Percentiles rank a stretch among this genome's conserved stretches.
phyloP scores from a whole-genome alignment of 2,113 vertebrate species.

The Sinocyclocheilus maitianheensis region DNA sequence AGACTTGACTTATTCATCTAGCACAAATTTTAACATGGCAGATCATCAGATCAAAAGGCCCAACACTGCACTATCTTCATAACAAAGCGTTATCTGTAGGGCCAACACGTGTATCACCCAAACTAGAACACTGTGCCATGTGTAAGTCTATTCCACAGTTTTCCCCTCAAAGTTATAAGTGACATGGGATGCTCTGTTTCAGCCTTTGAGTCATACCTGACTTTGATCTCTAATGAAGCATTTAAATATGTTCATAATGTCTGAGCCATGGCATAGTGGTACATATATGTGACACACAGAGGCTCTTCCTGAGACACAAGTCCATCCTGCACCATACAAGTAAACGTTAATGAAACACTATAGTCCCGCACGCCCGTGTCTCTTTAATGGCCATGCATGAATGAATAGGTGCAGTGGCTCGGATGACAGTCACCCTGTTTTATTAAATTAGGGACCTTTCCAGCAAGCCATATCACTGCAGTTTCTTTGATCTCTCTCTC shows the following conservation, averaged over 20 bases:
- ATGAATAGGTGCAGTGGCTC: conserved; percentile 4
- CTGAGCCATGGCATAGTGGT: background rate
- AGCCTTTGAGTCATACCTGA: background rate
- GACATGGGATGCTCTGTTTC: background rate
- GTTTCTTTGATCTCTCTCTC: conserved; percentile 41
- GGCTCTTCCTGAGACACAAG: background rate
- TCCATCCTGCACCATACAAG: background rate
- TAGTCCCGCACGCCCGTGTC: background rate
- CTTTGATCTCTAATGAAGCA: background rate
- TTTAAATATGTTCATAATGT: background rate
- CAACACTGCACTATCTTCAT: background rate
- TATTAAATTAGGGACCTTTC: conserved; percentile 55
- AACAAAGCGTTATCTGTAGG: conserved; percentile 19
- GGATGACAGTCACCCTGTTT: conserved; percentile 45
- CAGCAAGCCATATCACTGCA: conserved; percentile 36
- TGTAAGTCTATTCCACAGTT: background rate
- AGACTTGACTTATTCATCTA: conserved; percentile 12
- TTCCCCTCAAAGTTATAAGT: background rate
- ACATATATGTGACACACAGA: background rate
- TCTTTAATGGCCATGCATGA: conserved; percentile 14
- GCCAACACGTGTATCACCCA: background rate
- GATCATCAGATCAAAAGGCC: background rate
- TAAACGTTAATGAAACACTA: conserved; percentile 4
- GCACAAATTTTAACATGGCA: background rate
- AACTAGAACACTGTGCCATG: background rate